phyloP scores from a whole-genome alignment of 2,113 vertebrate genomes.

The Pseudolaguvia tuberculata region DNA sequence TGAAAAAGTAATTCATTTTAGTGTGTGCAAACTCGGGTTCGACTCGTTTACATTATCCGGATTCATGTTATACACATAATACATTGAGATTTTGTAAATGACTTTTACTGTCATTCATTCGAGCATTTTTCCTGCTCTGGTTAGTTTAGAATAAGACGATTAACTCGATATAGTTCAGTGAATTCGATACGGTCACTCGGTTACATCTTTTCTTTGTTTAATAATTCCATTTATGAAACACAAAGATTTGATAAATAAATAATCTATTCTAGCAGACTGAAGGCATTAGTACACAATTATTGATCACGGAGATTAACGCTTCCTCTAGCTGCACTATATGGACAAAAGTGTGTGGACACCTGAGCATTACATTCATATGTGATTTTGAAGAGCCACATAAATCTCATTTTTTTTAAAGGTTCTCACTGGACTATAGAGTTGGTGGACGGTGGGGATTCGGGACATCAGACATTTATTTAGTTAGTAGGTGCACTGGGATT shows the following conservation, averaged over 20 bases:
- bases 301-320: too few species aligned
- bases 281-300: too few species aligned
- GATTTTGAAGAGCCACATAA: too few species aligned
- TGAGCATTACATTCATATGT: too few species aligned
- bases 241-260: background rate
- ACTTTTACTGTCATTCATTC: slow-evolving; percentile 2
- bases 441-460: too few species aligned
- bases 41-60: background rate
- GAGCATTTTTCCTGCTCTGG: background rate
- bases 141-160: background rate
- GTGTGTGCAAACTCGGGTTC: background rate
- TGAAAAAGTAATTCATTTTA: slow-evolving; percentile 1
- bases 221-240: slow-evolving; percentile 4
- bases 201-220: slow-evolving; percentile 3
- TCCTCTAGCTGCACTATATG: too few species aligned
- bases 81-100: background rate
- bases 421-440: too few species aligned
- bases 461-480: too few species aligned
- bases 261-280: background rate
- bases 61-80: background rate
- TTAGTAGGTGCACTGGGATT: too few species aligned
- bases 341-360: too few species aligned
- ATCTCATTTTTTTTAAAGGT: too few species aligned
- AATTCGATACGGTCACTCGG: background rate
- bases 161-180: slow-evolving; percentile 7